A percentile compares a stretch with the other conserved stretches of the same genome.
Conservation (phyloP, 2,888 invertebrate species). For the Colostygia pectinataria region DNA sequence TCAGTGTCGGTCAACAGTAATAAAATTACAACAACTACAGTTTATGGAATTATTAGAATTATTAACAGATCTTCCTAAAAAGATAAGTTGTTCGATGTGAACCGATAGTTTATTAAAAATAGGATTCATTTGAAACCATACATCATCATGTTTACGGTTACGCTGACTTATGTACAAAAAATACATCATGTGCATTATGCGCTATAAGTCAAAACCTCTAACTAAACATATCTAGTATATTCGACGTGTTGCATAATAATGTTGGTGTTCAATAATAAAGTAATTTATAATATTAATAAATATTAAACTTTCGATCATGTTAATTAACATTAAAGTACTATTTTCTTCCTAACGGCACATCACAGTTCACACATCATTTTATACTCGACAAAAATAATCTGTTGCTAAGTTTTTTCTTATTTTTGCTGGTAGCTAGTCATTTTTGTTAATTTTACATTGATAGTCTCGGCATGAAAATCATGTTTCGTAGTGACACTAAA, state of each 20-base stretch:
- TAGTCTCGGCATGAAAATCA: no score
- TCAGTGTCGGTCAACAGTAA: conserved; percentile 35
- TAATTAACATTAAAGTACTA: no score
- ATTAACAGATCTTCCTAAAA: conserved; percentile 34
- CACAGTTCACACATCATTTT: no score
- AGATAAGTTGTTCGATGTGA: conserved; percentile 38
- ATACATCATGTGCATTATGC: conserved; percentile 64
- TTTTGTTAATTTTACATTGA: no score
- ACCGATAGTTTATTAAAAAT: conserved; percentile 34
- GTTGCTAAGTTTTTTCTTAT: no score
- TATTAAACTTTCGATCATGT: no score
- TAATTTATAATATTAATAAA: no score
- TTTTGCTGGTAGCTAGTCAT: no score
- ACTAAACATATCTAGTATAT: conserved; percentile 45
- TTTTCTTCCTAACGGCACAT: no score
- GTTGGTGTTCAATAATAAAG: conserved; percentile 15
- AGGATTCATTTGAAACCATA: conserved; percentile 37
- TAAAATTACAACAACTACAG: conserved; percentile 27
- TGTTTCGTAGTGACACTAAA: no score
- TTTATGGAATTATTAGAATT: conserved; percentile 36
- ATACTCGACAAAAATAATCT: no score
- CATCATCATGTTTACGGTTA: conserved; percentile 28
- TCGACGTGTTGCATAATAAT: conserved; percentile 29
- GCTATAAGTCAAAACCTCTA: conserved; percentile 50
- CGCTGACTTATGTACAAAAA: conserved; percentile 48